phyloP scores from a whole-genome alignment of 2,888 invertebrate species.

The Achlya flavicornis region DNA sequence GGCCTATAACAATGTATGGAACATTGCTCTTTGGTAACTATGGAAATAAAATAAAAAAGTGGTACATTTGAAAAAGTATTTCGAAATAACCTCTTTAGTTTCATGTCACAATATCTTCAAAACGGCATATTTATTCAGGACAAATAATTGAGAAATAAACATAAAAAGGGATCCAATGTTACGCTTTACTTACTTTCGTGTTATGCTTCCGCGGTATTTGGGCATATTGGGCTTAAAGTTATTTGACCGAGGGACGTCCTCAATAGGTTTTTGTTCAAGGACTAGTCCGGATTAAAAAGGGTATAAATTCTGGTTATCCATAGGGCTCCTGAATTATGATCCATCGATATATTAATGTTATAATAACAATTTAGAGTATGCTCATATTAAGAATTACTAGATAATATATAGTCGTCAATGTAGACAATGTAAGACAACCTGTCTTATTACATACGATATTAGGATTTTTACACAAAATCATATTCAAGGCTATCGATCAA shows the following conservation, averaged over 20 bases:
- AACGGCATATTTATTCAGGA: conserved; percentile 7
- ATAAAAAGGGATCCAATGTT: conserved; percentile 5
- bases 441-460: neutral
- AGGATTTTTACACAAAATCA: neutral
- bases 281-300: neutral
- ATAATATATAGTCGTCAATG: neutral
- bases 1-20: too few species aligned
- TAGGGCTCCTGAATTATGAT: neutral
- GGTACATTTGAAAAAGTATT: too few species aligned
- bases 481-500: too few species aligned
- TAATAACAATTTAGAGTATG: neutral
- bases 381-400: neutral
- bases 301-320: neutral
- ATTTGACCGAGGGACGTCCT: neutral
- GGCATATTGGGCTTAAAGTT: neutral
- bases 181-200: neutral
- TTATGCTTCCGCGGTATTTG: conserved; percentile 2
- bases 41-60: too few species aligned
- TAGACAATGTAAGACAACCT: neutral
- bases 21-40: too few species aligned
- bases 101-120: neutral
- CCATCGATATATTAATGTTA: neutral
- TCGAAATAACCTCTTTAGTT: neutral
- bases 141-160: conserved; percentile 5
- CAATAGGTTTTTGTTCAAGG: neutral